Base-by-base conservation (phyloP, 2,113 vertebrate genomes). In the Planiliza haematocheilus region DNA sequence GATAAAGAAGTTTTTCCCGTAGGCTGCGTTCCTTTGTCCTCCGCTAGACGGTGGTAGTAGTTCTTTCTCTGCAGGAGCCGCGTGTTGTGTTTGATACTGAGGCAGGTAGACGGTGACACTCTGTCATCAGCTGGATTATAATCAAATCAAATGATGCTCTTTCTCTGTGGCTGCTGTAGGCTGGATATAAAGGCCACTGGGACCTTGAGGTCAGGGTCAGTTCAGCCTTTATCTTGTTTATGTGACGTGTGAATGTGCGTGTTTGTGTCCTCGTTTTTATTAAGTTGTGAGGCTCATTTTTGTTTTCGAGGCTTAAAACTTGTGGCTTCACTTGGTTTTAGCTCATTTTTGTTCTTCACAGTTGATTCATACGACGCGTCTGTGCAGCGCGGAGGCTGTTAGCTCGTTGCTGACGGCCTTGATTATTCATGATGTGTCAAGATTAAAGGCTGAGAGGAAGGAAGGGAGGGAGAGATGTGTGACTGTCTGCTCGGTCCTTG, bases 31-130 rank as follows among this genome's bases (percentile, higher is more conserved):
- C 11, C 1, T 0, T 17, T 57, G 13, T 24, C 10, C 24, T 55
- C 88, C 86, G 88, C 83, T 73, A 81, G 86, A 64, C 4, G 77
- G 85, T 1, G 84, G 11, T 60, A 6, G 30, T 41, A 12, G 18
- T 41, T 3, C 8, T 38, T 8, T 34, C 13, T 3, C 10, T 2
- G 9, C 9, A 12, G 11, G 24, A 30, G 24, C 24, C 34, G 18
- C 37, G 55, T 43, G 42, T 11, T 69, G 3, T n/a, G 20, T 52
- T 69, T 52, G 14, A 34, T 18, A 14, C 38, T 36, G 12, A 1
- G n/a, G 1, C 5, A 37, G 12, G n/a, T 38, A 16, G 12, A 4
- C 41, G 4, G 10, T 38, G 7, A 48, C 2, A 60, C 13, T 30
- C 24, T 30, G 2, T 30, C 24, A 30, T n/a, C n/a, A n/a, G n/a